Evolutionary conservation across 2,113 vertebrate genomes (phyloP).

Genomic region (Bothrops jararaca): DNA sequence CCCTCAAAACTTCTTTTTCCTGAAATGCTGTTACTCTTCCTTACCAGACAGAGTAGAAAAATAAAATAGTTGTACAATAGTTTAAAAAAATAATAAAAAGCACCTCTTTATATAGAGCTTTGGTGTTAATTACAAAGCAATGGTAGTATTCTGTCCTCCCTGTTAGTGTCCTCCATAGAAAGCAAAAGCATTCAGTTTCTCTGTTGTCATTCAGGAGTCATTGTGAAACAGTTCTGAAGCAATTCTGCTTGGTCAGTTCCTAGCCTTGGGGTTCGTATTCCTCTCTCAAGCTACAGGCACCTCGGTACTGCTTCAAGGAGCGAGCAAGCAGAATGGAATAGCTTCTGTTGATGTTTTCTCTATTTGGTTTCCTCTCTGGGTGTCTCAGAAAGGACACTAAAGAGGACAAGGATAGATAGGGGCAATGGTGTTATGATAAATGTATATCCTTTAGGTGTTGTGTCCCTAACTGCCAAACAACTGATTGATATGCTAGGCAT

Average conservation of each 20-base stretch:
- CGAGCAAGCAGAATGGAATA: not conserved
- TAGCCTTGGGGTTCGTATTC: not conserved
- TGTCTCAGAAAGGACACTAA: not conserved
- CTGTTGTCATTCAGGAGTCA: not conserved
- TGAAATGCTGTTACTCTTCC: not conserved
- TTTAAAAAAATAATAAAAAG: not conserved
- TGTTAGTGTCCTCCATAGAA: not conserved
- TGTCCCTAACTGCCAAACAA: not conserved
- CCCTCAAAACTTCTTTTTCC: not conserved
- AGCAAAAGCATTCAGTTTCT: not conserved
- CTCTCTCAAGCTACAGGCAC: not conserved
- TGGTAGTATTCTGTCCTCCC: not conserved
- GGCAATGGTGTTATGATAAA: not conserved
- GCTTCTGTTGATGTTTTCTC: not conserved
- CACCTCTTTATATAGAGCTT: not conserved
- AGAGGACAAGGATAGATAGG: not conserved
- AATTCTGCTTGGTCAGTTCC: not conserved
- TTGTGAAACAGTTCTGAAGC: not conserved
- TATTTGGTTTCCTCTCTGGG: not conserved
- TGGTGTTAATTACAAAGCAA: not conserved
- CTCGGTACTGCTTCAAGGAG: not conserved
- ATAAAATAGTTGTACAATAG: not conserved
- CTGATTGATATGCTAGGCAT: not conserved
- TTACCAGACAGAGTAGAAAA: not conserved
- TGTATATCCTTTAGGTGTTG: not conserved